Conservation (phyloP, 2,113 vertebrate species). For the Albula glossodonta region DNA sequence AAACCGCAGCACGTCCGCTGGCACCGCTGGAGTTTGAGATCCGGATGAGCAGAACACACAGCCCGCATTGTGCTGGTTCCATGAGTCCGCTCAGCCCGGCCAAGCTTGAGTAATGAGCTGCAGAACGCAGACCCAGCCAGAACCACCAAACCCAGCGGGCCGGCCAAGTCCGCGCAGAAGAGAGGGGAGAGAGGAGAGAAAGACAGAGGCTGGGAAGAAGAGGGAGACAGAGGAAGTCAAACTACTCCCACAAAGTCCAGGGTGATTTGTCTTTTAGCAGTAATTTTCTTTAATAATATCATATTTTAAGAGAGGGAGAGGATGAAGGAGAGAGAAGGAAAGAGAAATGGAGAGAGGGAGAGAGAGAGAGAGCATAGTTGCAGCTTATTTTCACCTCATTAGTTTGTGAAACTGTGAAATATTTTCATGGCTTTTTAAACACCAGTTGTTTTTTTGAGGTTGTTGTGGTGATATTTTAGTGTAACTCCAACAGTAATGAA, state of each 20-base stretch:
- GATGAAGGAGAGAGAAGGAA: constrained; percentile 30
- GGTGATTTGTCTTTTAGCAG: no score
- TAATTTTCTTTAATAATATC: no score
- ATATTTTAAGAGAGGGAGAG: constrained; percentile 12
- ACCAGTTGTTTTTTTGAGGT: neutral
- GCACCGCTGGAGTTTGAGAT: constrained; percentile 59
- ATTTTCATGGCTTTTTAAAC: no score
- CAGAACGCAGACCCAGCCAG: constrained; percentile 46
- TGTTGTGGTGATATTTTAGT: neutral
- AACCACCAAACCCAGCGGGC: constrained; percentile 40
- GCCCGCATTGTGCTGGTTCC: constrained; percentile 62
- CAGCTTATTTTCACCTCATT: neutral
- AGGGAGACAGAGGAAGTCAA: constrained; percentile 1
- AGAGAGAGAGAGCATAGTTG: constrained; percentile 35
- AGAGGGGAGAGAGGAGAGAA: constrained; percentile 32
- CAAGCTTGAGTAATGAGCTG: constrained; percentile 59
- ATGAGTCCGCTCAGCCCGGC: constrained; percentile 53
- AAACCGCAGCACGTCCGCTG: constrained; percentile 58
- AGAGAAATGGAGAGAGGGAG: constrained; percentile 18
- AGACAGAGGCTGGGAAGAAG: constrained; percentile 38
- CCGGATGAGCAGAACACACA: constrained; percentile 60
- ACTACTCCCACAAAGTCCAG: no score
- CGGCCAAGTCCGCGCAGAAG: constrained; percentile 29
- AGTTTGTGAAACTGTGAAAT: neutral
- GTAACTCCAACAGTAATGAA: neutral